Evolutionary conservation across 2,888 invertebrate species (phyloP), one percentile per base, ranked within the genome.

Genomic region (Lasioglossum leucozonium): DNA sequence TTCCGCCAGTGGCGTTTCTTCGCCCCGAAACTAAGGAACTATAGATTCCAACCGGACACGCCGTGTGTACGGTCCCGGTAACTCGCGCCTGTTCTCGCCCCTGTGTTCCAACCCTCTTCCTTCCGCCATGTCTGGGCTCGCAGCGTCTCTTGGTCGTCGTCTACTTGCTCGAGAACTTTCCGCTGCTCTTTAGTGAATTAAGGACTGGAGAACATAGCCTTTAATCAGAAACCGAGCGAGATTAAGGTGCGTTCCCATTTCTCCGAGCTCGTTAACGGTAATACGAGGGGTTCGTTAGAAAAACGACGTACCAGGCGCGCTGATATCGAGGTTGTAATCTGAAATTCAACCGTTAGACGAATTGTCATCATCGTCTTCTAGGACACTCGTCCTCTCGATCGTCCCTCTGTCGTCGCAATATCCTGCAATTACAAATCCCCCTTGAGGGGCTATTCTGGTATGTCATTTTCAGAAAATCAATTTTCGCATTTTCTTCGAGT

Each of bases 241-340:
- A 87, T 87, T 87, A 87, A 87, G 87, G 79, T 82, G 79, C 81
- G 87, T 85, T 87, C 84, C 79, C 85, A 87, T 87, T 87, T 84
- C 77, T 84, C 75, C 75, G 67, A 82, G 87, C 79, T 87, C 87
- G 87, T 87, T 87, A 87, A 84, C 81, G 75, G 81, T 77, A 77
- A 81, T 75, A 77, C 77, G 85, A 86, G 85, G 74, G 62, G 85
- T 86, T 86, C 81, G 81, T 82, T 84, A 85, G 86, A 86, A 86
- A 85, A 86, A 86, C 81, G 73, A 77, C 72, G 69, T 40, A n/a
- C 74, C 40, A 37, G 72, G 8, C 47, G 62, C 65, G 72, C 77
- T 83, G 81, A 86, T 86, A 78, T 78, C 74, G 81, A 71, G 71
- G 84, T 77, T 75, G 81, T 72, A 81, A 86, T 77, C 65, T 81